A percentile compares a stretch with the other conserved stretches of the same genome.
phyloP scores from a whole-genome alignment of 2,797 vertebrate genomes.

The Antrozous pallidus region DNA sequence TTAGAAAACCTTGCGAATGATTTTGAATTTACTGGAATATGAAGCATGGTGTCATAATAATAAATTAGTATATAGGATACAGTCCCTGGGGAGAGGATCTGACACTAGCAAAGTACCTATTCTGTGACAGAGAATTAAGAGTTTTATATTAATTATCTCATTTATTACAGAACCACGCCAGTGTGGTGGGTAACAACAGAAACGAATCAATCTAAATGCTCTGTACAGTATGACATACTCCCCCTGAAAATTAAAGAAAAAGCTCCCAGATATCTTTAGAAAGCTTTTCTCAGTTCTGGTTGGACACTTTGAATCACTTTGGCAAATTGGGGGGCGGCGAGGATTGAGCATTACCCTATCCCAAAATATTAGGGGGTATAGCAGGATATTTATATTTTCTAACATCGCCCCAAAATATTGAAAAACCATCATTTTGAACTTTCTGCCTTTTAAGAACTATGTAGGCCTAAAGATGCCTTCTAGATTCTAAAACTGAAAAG shows the following conservation, averaged over 20 bases:
- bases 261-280: background rate
- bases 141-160: background rate
- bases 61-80: background rate
- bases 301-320: background rate
- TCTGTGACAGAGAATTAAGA: conserved; percentile 4
- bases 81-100: background rate
- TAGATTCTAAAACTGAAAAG: conserved; percentile 25
- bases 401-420: background rate
- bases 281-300: background rate
- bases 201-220: background rate
- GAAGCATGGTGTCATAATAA: background rate
- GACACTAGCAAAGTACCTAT: background rate
- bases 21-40: background rate
- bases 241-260: background rate
- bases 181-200: background rate
- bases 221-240: background rate
- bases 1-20: background rate
- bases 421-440: background rate
- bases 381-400: background rate
- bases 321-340: background rate
- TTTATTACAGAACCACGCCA: background rate
- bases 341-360: background rate
- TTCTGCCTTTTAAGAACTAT: background rate
- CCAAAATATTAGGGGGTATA: background rate
- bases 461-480: background rate